Conservation (phyloP, 2,113 vertebrate species). For the Ahaetulla prasina region DNA sequence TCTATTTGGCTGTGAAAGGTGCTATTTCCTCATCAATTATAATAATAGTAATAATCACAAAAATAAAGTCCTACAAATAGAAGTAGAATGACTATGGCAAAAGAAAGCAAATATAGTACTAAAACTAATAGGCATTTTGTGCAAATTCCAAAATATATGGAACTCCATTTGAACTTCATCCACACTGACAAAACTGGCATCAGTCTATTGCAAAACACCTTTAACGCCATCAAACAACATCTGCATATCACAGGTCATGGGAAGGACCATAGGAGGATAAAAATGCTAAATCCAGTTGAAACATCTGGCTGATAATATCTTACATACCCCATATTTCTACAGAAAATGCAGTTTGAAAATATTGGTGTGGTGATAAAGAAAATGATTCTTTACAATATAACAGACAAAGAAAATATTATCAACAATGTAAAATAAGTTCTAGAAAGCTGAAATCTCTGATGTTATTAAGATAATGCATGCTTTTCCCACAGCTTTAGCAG, state of each 20-base stretch:
- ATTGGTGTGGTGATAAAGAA: background rate
- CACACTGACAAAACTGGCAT: background rate
- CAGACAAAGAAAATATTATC: background rate
- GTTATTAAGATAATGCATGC: background rate
- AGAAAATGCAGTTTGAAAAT: background rate
- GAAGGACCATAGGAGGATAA: background rate
- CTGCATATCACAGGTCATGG: background rate
- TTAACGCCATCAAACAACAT: background rate
- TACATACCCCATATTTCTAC: background rate
- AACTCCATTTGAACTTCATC: background rate
- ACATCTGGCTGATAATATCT: background rate
- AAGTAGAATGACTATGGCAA: background rate
- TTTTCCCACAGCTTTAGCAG: background rate
- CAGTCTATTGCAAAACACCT: background rate
- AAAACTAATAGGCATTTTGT: background rate
- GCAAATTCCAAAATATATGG: background rate
- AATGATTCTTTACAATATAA: background rate
- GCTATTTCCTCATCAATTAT: background rate
- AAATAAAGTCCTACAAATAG: background rate
- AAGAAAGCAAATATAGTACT: background rate
- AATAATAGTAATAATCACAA: background rate
- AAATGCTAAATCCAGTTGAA: background rate
- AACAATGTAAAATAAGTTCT: background rate
- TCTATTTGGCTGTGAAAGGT: background rate
- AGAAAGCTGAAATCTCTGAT: fast-evolving